Evolutionary conservation across 2,888 invertebrate genomes (phyloP).

Genomic region (Geophilus truncorum): DNA sequence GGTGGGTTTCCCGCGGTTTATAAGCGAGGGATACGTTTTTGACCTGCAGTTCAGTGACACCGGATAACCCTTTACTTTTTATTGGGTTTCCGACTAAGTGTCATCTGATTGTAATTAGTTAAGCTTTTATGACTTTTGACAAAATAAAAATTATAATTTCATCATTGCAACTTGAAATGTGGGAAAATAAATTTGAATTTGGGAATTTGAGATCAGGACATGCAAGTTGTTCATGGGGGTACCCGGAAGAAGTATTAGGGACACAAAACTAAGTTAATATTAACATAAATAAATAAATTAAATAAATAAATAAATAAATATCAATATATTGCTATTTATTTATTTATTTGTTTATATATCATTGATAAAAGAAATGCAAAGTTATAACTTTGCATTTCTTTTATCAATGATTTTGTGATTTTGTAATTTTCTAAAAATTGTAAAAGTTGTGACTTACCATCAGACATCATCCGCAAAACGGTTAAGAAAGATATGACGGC

Average conservation of each 20-base stretch:
- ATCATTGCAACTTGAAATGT: not conserved
- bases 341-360: too few species aligned
- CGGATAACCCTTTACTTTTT: not conserved
- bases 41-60: not conserved
- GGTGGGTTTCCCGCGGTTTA: not conserved
- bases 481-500: slow-evolving; percentile 79
- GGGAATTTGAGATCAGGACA: slow-evolving; percentile 23
- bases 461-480: slow-evolving; percentile 73
- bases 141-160: not conserved
- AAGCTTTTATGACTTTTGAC: not conserved
- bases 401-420: too few species aligned
- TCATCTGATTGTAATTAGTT: not conserved
- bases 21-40: not conserved
- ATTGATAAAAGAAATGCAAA: too few species aligned
- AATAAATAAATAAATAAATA: too few species aligned
- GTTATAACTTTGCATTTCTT: too few species aligned
- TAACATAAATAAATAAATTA: not conserved
- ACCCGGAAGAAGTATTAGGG: not conserved
- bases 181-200: not conserved
- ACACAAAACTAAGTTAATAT: not conserved
- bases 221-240: not conserved
- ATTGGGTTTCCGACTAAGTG: not conserved
- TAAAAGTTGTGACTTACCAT: slow-evolving; percentile 57
- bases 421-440: too few species aligned
- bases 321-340: too few species aligned